phyloP scores from a whole-genome alignment of 2,888 invertebrate species.

The Drosophila buzzatii region DNA sequence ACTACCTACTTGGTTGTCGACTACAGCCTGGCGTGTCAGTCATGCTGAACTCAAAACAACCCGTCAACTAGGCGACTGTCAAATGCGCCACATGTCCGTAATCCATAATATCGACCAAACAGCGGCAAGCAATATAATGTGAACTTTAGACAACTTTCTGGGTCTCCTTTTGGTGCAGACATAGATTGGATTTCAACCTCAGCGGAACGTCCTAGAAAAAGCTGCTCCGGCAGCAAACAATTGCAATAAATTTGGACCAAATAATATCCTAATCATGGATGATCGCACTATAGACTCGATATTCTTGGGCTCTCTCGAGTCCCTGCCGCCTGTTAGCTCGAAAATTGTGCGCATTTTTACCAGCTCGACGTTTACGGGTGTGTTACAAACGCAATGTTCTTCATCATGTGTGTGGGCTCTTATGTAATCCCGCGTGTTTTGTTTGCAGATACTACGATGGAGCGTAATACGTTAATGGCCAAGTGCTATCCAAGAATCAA shows the following conservation, averaged over 20 bases:
- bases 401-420: conserved; percentile 36
- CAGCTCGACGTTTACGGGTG: conserved; percentile 99
- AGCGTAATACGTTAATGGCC: conserved; percentile 98
- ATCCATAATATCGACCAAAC: conserved; percentile 75
- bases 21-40: conserved; percentile 41
- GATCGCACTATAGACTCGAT: conserved; percentile 95
- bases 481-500: conserved; percentile 98
- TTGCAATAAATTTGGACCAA: conserved; percentile 5
- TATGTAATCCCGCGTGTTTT: conserved; percentile 50
- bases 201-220: conserved; percentile 43
- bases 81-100: conserved; percentile 66
- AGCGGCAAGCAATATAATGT: conserved; percentile 52
- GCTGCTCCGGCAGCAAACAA: conserved; percentile 22
- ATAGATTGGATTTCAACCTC: conserved; percentile 64
- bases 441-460: conserved; percentile 95
- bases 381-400: conserved; percentile 45
- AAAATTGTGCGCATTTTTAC: conserved; percentile 99
- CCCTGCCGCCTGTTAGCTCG: conserved; percentile 97
- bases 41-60: conserved; percentile 71
- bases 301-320: conserved; percentile 94
- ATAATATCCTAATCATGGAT: conserved; percentile 88
- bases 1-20: background rate
- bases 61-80: conserved; percentile 80
- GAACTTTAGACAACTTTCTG: conserved; percentile 73
- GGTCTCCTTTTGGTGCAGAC: conserved; percentile 58